Percentiles rank a stretch among this genome's conserved stretches.
Evolutionary conservation across 2,888 invertebrate species (phyloP).

Genomic region (Xestia sexstrigata): DNA sequence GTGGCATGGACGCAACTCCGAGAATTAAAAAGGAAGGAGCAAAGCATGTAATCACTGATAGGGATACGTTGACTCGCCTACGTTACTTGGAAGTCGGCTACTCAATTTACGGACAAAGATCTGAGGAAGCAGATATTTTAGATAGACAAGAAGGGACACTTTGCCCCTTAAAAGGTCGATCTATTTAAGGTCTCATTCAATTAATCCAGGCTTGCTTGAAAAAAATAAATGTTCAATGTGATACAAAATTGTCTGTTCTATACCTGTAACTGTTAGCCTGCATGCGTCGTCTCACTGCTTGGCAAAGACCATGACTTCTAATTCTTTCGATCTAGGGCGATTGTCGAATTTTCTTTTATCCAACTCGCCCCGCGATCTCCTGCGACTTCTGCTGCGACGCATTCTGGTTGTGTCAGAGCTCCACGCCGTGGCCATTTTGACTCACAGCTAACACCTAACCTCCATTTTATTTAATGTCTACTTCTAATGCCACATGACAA

Average conservation of each 20-base stretch:
- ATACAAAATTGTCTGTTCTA: background rate
- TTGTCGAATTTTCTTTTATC: background rate
- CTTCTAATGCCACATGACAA: background rate
- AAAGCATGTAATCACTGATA: conserved; percentile 40
- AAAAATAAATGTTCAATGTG: background rate
- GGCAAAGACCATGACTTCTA: background rate
- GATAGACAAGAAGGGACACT: conserved; percentile 8
- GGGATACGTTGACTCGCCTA: conserved; percentile 42
- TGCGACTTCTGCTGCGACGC: background rate
- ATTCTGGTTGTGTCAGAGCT: background rate
- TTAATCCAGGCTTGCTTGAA: background rate
- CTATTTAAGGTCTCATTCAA: background rate
- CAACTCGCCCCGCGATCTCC: background rate
- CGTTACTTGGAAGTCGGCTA: conserved; percentile 28
- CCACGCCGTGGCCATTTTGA: background rate
- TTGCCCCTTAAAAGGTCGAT: background rate
- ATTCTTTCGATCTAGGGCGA: too few relatives aligned
- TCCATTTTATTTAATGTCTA: background rate
- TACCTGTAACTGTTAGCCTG: background rate
- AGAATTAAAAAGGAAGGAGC: conserved; percentile 40
- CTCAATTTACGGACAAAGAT: conserved; percentile 46
- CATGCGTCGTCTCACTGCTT: background rate
- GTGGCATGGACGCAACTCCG: background rate
- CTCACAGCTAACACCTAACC: background rate
- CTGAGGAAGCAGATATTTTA: conserved; percentile 28